Base-by-base conservation (phyloP, 2,888 invertebrate genomes). In the Acanthosoma haemorrhoidale region DNA sequence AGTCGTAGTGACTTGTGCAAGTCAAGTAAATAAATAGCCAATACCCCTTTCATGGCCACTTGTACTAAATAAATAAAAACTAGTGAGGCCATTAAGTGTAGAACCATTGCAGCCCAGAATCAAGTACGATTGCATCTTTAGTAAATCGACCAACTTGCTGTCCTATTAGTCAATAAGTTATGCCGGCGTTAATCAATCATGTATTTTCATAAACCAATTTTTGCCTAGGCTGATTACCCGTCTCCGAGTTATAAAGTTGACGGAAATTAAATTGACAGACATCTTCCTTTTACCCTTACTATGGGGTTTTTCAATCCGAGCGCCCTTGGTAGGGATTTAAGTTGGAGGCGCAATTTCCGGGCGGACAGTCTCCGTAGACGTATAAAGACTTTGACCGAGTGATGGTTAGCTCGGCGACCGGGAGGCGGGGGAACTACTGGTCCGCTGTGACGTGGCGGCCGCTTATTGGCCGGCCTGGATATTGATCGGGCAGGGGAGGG, bases 401-500 rank as follows among this genome's bases (percentile, higher is more conserved):
- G 51, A 51, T 51, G 2, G 51, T 25, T n/a, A 51, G 51, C 51
- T 25, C 51, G 13, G 3, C 6, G n/a, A 25, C 6, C 8, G 61
- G 61, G 9, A n/a, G 38, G 21, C 36, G 16, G 21, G 3, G 61
- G 61, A 36, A 61, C 36, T 36, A 61, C 36, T n/a, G 4, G 18
- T n/a, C 51, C 13, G 51, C n/a, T 51, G 36, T 61, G 61, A 61
- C 61, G 61, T 61, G 21, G 61, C 3, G 13, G 38, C 2, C 4
- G n/a, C 61, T 21, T 25, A 61, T 61, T 61, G 61, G 61, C 32
- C 6, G 18, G n/a, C 1, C 9, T 8, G 16, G 4, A 3, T 61
- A 61, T 61, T 61, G 61, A 61, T 61, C 61, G 11, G 61, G 16
- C n/a, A 6, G 34, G 36, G 32, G 61, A 34, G 18, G 32, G 61